Evolutionary conservation across 2,113 vertebrate genomes (phyloP), one percentile per base, ranked within the genome.

Genomic region (Mormyrus lacerda): DNA sequence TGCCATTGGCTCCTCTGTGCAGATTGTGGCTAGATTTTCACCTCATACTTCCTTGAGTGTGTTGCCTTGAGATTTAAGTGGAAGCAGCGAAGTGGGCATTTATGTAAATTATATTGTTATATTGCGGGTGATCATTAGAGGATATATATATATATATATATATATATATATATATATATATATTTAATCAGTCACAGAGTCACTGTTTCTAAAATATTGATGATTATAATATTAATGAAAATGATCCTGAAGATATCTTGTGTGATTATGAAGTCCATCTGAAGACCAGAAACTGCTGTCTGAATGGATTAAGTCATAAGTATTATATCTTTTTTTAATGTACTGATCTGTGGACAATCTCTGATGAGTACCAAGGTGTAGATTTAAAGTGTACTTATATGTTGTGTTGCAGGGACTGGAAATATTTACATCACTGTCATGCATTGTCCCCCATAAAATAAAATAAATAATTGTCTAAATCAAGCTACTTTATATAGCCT

Each of bases 141-240:
- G 73, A 79, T 79, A 79, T 42, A 42, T 79, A 79, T 79, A 79
- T 19, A 79, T 79, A 79, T 79, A 79, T 19, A 79, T 79, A 79
- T 79, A 79, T 19, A 79, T 79, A 79, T 79, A 79, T 42, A 42
- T 79, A 79, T 79, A 79, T 42, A 42, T 79, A 79, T 79, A 79
- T 19, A 79, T 79, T 42, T 79, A 79, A 79, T 79, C 31, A 79
- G 73, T 79, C 35, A 79, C 73, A 42, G 73, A 79, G 73, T 35
- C 31, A 79, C 73, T 79, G 31, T 42, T 42, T 79, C 73, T 79
- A 79, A 79, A 79, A 79, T 79, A 79, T 42, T 79, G 73, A 79
- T 79, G 35, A 42, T 15, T 79, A 79, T 19, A 42, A 79, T 79
- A 79, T 79, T 79, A 79, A 79, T 79, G 35, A 79, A 79, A 79